Base-by-base conservation (phyloP, 2,888 invertebrate genomes). In the Invenusta paracnida region DNA sequence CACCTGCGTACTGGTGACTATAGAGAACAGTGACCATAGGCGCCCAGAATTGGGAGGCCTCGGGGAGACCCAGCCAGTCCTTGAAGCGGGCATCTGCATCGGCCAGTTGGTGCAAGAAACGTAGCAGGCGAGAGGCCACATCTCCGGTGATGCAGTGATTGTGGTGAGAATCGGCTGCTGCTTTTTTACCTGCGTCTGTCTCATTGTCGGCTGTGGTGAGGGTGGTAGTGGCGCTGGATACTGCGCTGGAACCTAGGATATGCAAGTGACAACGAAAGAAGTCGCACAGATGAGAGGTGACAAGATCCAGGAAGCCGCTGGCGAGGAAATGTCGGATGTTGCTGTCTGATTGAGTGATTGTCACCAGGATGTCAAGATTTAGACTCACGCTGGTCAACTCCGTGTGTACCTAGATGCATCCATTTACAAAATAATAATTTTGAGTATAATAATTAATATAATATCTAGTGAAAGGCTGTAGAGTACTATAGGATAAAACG, bases 31-130 rank as follows among this genome's bases (percentile, higher is more conserved):
- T 93, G 11, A 96, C 93, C 87, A 96, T 92, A 0, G 95, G 95
- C 82, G 94, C 93, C 96, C 96, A 96, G 92, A 96, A 96, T n/a
- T 93, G 93, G 0, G 94, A 94, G 2, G 96, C 96, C 88, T 95
- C 94, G 83, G 93, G 92, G 0, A 94, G 94, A 17, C 96, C 96
- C 82, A 96, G 93, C 96, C 96, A 96, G 91, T 95, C 95, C 88
- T 95, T 94, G 93, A 96, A n/a, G 23, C 79, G 23, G 5, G 79
- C 23, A 27, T 94, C 94, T 89, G 95, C 96, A 28, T 94, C 93
- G 90, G 95, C 95, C 86, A 96, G 93, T 87, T 95, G 94, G 0
- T 95, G 94, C 89, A 96, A 94, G 92, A 96, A 96, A 89, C 95
- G 94, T 87, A 96, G 93, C 84, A 91, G 90, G 17, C 91, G 89